Evolutionary conservation across 2,113 vertebrate genomes (phyloP).

Genomic region (Drymodes brunneopygia): DNA sequence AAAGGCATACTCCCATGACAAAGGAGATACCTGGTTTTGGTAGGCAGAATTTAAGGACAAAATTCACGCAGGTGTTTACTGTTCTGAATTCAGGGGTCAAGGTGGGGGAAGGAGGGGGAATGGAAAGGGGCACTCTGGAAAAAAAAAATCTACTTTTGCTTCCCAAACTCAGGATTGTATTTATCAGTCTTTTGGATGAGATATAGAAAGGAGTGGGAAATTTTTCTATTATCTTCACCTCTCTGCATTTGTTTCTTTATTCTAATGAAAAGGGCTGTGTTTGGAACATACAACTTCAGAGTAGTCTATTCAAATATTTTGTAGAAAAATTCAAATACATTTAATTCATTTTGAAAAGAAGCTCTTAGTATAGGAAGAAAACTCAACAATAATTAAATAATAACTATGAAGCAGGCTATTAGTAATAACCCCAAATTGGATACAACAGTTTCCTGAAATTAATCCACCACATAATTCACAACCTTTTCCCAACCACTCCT

Average conservation of each 20-base stretch:
- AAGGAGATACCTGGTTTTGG: neutral
- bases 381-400: neutral
- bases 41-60: neutral
- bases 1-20: neutral
- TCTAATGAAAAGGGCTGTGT: neutral
- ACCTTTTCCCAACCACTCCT: neutral
- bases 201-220: neutral
- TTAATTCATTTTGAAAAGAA: neutral
- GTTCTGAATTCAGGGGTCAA: neutral
- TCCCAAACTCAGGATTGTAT: neutral
- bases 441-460: slow-evolving; percentile 27
- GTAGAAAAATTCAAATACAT: neutral
- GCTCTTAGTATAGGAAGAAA: neutral
- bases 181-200: neutral
- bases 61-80: neutral
- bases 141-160: neutral
- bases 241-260: neutral
- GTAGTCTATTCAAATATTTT: neutral
- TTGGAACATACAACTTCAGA: neutral
- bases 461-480: slow-evolving; percentile 28
- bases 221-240: neutral
- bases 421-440: neutral
- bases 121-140: fast-evolving
- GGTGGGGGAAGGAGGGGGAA: neutral
- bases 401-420: neutral